Percentiles rank a stretch among this genome's conserved stretches.
These are phyloP conservation scores for Daboia siamensis DNA, from an alignment of 2,113 vertebrate species.

Conservation along the genomic window DNA sequence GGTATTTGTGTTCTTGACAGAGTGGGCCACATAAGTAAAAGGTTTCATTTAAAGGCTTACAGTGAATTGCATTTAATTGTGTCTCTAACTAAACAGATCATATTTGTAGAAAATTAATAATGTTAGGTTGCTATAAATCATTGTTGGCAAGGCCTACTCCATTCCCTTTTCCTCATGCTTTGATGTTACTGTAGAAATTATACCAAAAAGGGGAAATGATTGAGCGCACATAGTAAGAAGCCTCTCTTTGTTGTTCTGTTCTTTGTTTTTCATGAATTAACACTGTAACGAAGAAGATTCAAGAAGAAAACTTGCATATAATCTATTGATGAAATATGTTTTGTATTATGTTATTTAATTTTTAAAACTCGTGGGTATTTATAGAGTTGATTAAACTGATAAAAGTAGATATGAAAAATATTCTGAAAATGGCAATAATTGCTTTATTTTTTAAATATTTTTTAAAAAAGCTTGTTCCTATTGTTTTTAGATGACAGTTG, in stretches of 20 bases:
- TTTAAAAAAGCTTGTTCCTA: not conserved
- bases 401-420: not conserved
- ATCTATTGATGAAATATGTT: not conserved
- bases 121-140: not conserved
- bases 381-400: not conserved
- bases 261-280: not conserved
- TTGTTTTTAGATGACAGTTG: not conserved
- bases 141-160: not conserved
- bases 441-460: not conserved
- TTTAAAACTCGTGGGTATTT: not conserved
- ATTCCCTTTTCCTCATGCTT: not conserved
- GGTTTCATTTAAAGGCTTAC: not conserved
- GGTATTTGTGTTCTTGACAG: not conserved
- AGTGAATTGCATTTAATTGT: not conserved
- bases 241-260: not conserved
- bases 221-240: not conserved
- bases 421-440: not conserved
- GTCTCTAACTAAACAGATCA: not conserved
- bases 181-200: not conserved
- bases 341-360: not conserved
- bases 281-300: not conserved
- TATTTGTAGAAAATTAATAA: not conserved
- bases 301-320: not conserved
- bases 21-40: not conserved
- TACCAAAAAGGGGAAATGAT: not conserved